These are phyloP conservation scores for Tragelaphus buxtoni DNA, from an alignment of 2,113 vertebrate species.

Conservation along the genomic window DNA sequence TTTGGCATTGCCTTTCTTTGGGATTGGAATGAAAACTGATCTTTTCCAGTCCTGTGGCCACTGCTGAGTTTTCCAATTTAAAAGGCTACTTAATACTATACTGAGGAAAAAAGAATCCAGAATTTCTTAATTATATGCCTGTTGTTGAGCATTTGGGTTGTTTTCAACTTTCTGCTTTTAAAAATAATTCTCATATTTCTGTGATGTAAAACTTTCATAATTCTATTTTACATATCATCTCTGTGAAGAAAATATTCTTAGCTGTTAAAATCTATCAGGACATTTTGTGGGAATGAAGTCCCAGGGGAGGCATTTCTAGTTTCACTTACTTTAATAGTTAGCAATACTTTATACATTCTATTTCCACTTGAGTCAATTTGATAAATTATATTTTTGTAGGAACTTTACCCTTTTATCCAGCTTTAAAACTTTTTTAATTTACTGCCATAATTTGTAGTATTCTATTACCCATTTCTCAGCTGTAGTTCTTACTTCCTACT, in stretches of 20 bases:
- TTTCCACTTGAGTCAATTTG: not conserved
- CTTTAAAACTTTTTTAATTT: not conserved
- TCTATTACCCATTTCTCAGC: not conserved
- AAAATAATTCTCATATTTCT: not conserved
- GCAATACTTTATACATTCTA: not conserved
- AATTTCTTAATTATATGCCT: not conserved
- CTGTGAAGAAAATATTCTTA: not conserved
- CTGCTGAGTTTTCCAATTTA: not conserved
- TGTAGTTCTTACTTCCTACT: not conserved
- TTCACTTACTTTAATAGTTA: not conserved
- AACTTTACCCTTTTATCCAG: not conserved
- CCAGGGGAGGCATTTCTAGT: not conserved
- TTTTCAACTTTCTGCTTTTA: not conserved
- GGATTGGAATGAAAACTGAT: too few species aligned
- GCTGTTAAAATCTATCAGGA: not conserved
- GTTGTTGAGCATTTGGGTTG: not conserved
- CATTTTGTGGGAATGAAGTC: not conserved
- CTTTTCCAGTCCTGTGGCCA: too few species aligned
- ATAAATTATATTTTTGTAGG: conserved; percentile 26
- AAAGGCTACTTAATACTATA: not conserved
- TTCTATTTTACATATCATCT: not conserved
- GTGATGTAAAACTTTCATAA: not conserved
- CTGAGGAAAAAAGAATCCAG: not conserved
- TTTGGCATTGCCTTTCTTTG: too few species aligned
- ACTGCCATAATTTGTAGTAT: not conserved